Percentiles rank a stretch among this genome's conserved stretches.
These are phyloP conservation scores for Valencia hispanica DNA, from an alignment of 2,797 vertebrate genomes.

Conservation along the genomic window DNA sequence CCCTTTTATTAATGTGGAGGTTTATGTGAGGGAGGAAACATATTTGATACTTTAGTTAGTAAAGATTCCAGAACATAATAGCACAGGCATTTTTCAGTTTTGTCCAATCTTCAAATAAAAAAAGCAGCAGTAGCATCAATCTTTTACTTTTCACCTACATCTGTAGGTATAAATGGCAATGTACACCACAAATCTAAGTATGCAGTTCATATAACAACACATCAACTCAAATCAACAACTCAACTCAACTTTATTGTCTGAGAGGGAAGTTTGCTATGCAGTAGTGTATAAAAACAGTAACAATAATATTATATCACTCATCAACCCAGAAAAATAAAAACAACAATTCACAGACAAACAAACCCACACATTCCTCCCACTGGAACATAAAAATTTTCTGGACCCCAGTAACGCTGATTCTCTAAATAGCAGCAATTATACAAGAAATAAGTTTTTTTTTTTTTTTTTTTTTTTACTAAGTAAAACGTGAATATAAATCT, in stretches of 20 bases:
- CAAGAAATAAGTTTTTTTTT: neutral
- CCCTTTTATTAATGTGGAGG: neutral
- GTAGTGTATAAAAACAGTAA: too few species aligned
- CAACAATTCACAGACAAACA: too few species aligned
- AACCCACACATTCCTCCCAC: too few species aligned
- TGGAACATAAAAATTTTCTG: too few species aligned
- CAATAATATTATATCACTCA: too few species aligned
- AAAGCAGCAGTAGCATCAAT: neutral
- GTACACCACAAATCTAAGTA: neutral
- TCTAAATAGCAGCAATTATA: too few species aligned
- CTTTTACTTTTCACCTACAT: neutral
- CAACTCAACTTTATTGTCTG: too few species aligned
- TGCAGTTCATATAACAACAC: neutral
- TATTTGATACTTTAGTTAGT: neutral
- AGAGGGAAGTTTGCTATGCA: too few species aligned
- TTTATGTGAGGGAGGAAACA: neutral
- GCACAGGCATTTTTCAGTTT: neutral
- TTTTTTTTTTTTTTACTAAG: neutral
- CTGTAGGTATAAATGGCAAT: neutral
- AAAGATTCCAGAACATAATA: neutral
- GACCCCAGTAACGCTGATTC: too few species aligned
- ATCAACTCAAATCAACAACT: too few species aligned
- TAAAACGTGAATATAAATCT: neutral
- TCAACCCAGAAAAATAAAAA: too few species aligned
- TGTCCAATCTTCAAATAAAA: neutral